A percentile compares a stretch with the other conserved stretches of the same genome.
Evolutionary conservation across 1,140 invertebrate species (phyloP).

Genomic region (Drosophila arizonae): DNA sequence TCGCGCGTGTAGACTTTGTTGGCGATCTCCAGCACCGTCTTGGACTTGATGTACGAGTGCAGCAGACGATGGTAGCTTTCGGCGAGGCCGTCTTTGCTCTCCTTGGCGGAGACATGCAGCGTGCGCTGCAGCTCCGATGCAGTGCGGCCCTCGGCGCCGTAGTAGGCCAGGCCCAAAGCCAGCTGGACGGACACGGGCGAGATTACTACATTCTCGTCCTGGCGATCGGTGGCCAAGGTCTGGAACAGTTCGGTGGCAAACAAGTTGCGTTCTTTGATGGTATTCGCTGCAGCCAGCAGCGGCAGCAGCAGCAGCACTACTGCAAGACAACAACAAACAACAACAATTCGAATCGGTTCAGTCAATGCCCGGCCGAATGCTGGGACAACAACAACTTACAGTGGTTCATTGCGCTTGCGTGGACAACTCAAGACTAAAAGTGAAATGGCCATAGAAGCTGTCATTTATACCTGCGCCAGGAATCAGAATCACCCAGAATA

Average conservation of each 20-base stretch:
- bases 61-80: conserved; percentile 71
- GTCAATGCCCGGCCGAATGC: not conserved
- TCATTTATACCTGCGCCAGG: conserved; percentile 75
- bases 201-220: conserved; percentile 79
- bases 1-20: conserved; percentile 76
- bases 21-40: conserved; percentile 77
- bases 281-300: conserved; percentile 43
- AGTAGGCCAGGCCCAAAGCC: conserved; percentile 74
- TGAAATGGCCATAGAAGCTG: conserved; percentile 66
- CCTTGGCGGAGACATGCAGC: conserved; percentile 73
- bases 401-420: conserved; percentile 67
- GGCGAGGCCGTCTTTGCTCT: conserved; percentile 73
- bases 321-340: conserved; percentile 8
- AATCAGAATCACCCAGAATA: conserved; percentile 45
- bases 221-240: conserved; percentile 74
- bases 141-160: conserved; percentile 72
- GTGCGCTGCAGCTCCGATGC: conserved; percentile 71
- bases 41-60: conserved; percentile 78
- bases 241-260: conserved; percentile 80
- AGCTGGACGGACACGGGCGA: conserved; percentile 76
- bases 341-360: not conserved
- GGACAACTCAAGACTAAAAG: conserved; percentile 74
- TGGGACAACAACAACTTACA: conserved; percentile 41
- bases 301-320: conserved; percentile 34
- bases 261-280: conserved; percentile 75